Conservation (phyloP, 2,797 vertebrate genomes). For the Aldrovandia affinis region DNA sequence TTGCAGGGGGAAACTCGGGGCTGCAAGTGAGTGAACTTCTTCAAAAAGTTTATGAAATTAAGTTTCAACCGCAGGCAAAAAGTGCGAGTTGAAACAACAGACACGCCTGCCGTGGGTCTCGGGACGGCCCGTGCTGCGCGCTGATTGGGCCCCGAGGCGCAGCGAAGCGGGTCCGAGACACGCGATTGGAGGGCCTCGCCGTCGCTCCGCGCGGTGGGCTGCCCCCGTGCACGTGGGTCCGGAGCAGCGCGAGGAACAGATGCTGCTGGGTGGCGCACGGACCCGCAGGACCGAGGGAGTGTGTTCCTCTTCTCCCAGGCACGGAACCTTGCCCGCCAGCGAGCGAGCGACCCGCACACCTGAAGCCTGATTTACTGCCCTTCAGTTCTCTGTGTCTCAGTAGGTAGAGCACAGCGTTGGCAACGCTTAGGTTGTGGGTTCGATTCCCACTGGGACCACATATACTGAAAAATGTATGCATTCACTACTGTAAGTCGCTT, state of each 20-base stretch:
- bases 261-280: slow-evolving; percentile 56
- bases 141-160: slow-evolving; percentile 49
- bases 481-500: no score
- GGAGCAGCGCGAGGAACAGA: slow-evolving; percentile 29
- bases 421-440: no score
- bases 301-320: background rate
- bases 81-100: slow-evolving; percentile 67
- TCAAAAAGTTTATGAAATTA: slow-evolving; percentile 75
- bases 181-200: slow-evolving; percentile 48
- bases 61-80: slow-evolving; percentile 72
- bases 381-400: no score
- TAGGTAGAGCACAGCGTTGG: no score
- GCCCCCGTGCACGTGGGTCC: slow-evolving; percentile 81
- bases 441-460: no score
- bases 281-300: background rate
- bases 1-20: slow-evolving; percentile 47
- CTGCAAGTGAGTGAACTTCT: slow-evolving; percentile 63
- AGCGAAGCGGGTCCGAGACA: background rate
- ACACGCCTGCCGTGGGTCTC: slow-evolving; percentile 67
- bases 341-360: background rate
- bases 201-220: slow-evolving; percentile 55
- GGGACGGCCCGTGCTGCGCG: slow-evolving; percentile 36
- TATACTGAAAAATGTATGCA: no score
- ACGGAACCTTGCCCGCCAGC: no score
- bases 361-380: background rate